Percentiles rank a stretch among this genome's conserved stretches.
phyloP scores from a whole-genome alignment of 1,140 invertebrate species.

The Microvelia longipes region DNA sequence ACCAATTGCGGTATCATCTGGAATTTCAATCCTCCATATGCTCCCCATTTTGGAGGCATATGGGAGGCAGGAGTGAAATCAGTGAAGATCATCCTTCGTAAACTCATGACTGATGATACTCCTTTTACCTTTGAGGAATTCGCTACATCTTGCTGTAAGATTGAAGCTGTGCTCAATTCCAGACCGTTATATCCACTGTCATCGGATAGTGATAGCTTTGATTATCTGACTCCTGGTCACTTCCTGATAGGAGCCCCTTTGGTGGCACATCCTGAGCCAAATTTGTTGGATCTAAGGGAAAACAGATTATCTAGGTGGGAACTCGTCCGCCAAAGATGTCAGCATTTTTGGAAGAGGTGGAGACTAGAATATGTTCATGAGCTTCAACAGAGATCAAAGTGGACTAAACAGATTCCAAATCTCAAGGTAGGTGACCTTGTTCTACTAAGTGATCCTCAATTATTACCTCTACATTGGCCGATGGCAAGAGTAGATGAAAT shows the following conservation, averaged over 20 bases:
- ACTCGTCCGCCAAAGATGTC: conserved; percentile 15
- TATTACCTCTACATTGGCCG: conserved; percentile 28
- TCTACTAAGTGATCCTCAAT: too few species aligned
- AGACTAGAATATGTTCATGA: too few species aligned
- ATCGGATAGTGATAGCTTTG: conserved; percentile 11
- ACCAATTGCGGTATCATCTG: conserved; percentile 18
- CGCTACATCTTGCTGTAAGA: conserved; percentile 15
- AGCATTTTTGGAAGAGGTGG: conserved; percentile 25
- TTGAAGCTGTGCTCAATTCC: conserved; percentile 21
- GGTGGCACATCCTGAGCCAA: conserved; percentile 13
- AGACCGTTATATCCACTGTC: conserved; percentile 13
- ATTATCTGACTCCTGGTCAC: conserved; percentile 20
- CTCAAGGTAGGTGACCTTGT: too few species aligned
- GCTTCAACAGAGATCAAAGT: too few species aligned
- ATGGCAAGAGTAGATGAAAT: conserved; percentile 26
- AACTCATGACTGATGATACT: conserved; percentile 9
- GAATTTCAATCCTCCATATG: conserved; percentile 29
- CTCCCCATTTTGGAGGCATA: conserved; percentile 31
- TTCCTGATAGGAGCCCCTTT: conserved; percentile 21
- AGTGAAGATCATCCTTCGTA: conserved; percentile 27
- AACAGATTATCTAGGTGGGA: conserved; percentile 22
- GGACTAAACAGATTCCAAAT: too few species aligned
- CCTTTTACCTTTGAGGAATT: conserved; percentile 18
- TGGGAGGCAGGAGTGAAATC: conserved; percentile 30
- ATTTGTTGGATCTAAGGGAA: conserved; percentile 3